Conservation (phyloP, 1,140 invertebrate species). For the Nixonia krombeini region DNA sequence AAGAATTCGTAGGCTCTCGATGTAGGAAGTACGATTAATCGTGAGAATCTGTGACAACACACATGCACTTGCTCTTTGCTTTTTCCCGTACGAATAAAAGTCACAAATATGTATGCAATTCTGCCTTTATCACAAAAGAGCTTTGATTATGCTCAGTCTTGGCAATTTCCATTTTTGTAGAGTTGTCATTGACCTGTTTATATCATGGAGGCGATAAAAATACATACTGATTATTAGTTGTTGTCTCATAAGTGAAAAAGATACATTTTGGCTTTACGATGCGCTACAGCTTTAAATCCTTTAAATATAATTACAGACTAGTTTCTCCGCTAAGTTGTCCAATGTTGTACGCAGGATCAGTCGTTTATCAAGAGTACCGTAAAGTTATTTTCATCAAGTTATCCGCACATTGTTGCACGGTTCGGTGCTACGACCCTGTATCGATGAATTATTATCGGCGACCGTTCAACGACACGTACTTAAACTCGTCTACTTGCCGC, state of each 20-base stretch:
- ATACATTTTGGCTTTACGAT: conserved; percentile 8
- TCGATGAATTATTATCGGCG: conserved; percentile 45
- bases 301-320: neutral
- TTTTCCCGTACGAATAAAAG: conserved; percentile 14
- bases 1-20: too few relatives aligned
- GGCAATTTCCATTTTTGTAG: conserved; percentile 43
- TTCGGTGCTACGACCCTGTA: conserved; percentile 49
- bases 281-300: too few relatives aligned
- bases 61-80: neutral
- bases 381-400: conserved; percentile 44
- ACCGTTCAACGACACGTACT: conserved; percentile 49
- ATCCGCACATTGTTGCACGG: conserved; percentile 44
- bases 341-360: conserved; percentile 16
- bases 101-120: conserved; percentile 20
- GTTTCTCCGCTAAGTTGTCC: conserved; percentile 3
- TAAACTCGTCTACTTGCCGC: conserved; percentile 37
- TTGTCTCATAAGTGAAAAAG: neutral
- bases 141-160: conserved; percentile 13
- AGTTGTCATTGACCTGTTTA: conserved; percentile 43
- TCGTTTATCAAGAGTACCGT: conserved; percentile 35
- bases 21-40: too few relatives aligned
- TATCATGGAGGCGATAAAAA: conserved; percentile 29
- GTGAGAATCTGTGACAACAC: neutral
- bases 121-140: conserved; percentile 17
- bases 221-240: conserved; percentile 22